Evolutionary conservation across 2,888 invertebrate genomes (phyloP).

Genomic region (Cephus runcator): DNA sequence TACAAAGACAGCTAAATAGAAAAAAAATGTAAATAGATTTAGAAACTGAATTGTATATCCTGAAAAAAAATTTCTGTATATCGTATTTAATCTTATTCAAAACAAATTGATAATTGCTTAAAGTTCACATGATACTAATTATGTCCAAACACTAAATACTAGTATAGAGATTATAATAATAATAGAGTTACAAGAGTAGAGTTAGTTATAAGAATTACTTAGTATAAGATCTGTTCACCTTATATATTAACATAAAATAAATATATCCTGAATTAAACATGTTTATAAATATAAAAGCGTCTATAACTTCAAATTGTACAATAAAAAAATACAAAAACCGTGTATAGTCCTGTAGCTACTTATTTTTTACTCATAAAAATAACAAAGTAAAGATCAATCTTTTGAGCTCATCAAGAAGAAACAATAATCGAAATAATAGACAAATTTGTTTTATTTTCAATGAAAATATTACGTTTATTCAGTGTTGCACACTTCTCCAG

Average conservation of each 20-base stretch:
- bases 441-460: neutral
- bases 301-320: neutral
- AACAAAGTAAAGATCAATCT: neutral
- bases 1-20: too few species aligned
- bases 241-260: too few species aligned
- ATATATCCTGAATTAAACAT: too few species aligned
- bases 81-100: neutral
- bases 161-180: too few species aligned
- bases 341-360: neutral
- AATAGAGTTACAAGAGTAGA: too few species aligned
- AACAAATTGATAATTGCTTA: neutral
- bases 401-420: neutral
- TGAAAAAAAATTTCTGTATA: neutral
- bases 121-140: neutral
- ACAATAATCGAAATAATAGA: neutral
- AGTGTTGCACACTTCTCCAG: constrained; percentile 21
- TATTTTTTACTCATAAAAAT: neutral
- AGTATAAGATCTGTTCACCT: too few species aligned
- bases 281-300: too few species aligned
- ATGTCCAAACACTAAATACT: neutral
- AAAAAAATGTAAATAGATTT: too few species aligned
- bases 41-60: too few species aligned
- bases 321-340: neutral
- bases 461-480: constrained; percentile 15
- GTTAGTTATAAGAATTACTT: too few species aligned